These are phyloP conservation scores for Gobio occitaniae DNA, from an alignment of 2,797 vertebrate species.

Conservation along the genomic window DNA sequence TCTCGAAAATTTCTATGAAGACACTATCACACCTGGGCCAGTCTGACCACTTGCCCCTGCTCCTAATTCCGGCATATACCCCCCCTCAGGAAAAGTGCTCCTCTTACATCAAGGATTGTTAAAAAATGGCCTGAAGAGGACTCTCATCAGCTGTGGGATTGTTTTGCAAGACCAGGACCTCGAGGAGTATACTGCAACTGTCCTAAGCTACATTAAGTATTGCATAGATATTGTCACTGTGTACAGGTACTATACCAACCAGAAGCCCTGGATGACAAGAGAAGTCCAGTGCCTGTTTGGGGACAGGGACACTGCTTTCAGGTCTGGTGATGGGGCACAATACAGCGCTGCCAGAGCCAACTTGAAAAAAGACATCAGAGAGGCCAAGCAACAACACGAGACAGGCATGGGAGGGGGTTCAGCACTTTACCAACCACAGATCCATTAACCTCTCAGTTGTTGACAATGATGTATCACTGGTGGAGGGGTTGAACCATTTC, in stretches of 20 bases:
- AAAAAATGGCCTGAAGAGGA: too few species aligned
- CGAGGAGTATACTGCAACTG: too few species aligned
- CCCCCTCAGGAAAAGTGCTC: too few species aligned
- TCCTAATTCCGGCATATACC: too few species aligned
- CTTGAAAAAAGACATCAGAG: not conserved
- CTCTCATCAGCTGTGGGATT: too few species aligned
- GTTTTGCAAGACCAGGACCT: too few species aligned
- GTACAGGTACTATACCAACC: not conserved
- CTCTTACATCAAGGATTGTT: too few species aligned
- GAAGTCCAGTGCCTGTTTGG: not conserved
- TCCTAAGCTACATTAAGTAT: not conserved
- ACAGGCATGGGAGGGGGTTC: not conserved
- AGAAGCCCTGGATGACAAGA: not conserved
- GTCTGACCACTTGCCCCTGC: too few species aligned
- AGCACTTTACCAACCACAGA: not conserved
- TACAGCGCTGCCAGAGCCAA: not conserved
- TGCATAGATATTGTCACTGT: not conserved
- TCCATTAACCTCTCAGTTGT: not conserved
- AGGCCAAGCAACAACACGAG: too few species aligned
- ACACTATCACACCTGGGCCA: too few species aligned
- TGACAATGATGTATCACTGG: not conserved
- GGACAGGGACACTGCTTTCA: not conserved
- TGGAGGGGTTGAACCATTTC: not conserved
- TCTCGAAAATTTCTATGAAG: too few species aligned
- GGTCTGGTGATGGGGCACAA: not conserved